Conservation (phyloP, 2,888 invertebrate genomes). For the Caenorhabditis drosophilae region DNA sequence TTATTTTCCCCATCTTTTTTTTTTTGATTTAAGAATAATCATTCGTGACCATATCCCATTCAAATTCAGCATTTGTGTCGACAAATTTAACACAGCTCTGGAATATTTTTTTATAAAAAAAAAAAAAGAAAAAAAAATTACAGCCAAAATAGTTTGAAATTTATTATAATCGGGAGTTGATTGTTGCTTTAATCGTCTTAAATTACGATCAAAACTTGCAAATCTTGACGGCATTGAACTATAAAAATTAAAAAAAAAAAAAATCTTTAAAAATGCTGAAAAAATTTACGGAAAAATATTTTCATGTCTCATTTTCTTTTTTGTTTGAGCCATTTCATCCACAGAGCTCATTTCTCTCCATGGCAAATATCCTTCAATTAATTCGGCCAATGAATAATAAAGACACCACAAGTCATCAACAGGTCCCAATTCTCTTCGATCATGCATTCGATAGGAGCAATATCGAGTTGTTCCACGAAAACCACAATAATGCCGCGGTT, state of each 20-base stretch:
- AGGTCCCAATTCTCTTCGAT: conserved; percentile 53
- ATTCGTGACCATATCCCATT: too few species aligned
- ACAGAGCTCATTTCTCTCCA: conserved; percentile 50
- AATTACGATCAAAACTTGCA: conserved; percentile 22
- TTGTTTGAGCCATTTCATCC: conserved; percentile 50
- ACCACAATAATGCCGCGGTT: conserved; percentile 54
- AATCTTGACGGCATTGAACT: conserved; percentile 28
- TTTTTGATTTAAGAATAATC: too few species aligned
- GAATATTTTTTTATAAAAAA: neutral
- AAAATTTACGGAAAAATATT: conserved; percentile 17
- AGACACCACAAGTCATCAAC: conserved; percentile 60
- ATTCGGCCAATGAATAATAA: conserved; percentile 57
- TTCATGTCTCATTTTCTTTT: conserved; percentile 25
- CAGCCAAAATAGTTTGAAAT: conserved; percentile 27
- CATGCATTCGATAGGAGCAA: conserved; percentile 61
- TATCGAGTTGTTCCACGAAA: conserved; percentile 64
- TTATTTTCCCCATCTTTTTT: too few species aligned
- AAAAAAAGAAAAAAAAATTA: neutral
- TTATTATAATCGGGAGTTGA: conserved; percentile 23
- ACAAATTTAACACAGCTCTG: conserved; percentile 30
- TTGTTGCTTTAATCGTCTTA: conserved; percentile 14
- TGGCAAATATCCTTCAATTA: conserved; percentile 58
- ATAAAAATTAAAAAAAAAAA: too few species aligned
- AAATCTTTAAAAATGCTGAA: too few species aligned
- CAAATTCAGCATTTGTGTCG: conserved; percentile 43